Evolutionary conservation across 1,140 invertebrate species (phyloP).

Genomic region (Mamestra configurata): DNA sequence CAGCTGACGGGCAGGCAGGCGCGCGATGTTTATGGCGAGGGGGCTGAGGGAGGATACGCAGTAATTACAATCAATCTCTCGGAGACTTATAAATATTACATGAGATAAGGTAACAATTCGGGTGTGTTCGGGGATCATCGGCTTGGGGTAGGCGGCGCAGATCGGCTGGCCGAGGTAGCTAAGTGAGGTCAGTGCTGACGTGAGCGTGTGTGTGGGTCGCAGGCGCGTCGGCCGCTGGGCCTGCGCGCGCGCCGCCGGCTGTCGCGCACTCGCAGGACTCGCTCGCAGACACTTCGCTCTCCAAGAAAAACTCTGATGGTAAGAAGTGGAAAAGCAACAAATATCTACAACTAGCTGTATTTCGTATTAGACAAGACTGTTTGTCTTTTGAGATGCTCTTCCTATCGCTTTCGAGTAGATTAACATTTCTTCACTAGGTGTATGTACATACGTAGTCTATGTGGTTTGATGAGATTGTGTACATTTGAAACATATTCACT

Average conservation of each 20-base stretch:
- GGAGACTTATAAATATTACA: neutral
- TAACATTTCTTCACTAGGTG: conserved; percentile 55
- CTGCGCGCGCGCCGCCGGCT: conserved; percentile 87
- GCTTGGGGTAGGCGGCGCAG: conserved; percentile 19
- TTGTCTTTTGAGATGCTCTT: conserved; percentile 61
- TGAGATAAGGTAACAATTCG: neutral
- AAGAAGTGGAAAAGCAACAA: conserved; percentile 83
- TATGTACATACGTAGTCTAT: conserved; percentile 50
- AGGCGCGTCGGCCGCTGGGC: conserved; percentile 80
- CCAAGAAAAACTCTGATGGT: conserved; percentile 95
- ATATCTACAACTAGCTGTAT: conserved; percentile 55
- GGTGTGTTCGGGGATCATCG: neutral
- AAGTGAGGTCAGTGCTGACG: conserved; percentile 73
- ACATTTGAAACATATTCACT: conserved; percentile 41
- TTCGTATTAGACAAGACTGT: conserved; percentile 62
- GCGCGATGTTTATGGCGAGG: conserved; percentile 55
- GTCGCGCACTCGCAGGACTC: conserved; percentile 92
- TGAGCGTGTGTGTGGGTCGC: conserved; percentile 82
- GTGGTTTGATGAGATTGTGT: conserved; percentile 43
- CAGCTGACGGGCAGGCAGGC: conserved; percentile 66
- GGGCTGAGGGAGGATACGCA: neutral
- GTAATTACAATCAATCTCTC: conserved; percentile 34
- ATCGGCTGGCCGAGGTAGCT: conserved; percentile 12
- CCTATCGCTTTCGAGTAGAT: conserved; percentile 65
- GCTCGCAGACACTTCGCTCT: conserved; percentile 92